Evolutionary conservation across 2,888 invertebrate genomes (phyloP), one percentile per base, ranked within the genome.

Genomic region (Pammene fasciana): DNA sequence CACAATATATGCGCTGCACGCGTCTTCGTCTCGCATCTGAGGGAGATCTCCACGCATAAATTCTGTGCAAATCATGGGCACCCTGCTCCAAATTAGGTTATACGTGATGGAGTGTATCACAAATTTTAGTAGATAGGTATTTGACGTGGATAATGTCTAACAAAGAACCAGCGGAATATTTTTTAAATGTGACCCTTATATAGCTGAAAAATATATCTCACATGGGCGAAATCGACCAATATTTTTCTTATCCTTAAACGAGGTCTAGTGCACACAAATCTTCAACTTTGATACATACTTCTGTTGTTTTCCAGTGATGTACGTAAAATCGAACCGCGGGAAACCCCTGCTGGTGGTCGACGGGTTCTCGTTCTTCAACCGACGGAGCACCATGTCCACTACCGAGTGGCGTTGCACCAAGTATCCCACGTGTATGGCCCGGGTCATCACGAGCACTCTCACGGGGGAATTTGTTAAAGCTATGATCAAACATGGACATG

Each of bases 391-490:
- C 57, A 14, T 36, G 13, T 57, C 65, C 8, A 65, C 57, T 5
- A 57, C 48, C 0, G 46, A 48, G 38, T 65, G 65, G 65, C 48
- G 56, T 10, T 65, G 65, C 38, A 65, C 65, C n/a, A 65, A 56
- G 5, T 46, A 65, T n/a, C 36, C 18, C n/a, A 41, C 38, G 4
- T 65, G 65, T 26, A 56, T 38, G 46, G 65, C 65, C 11, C 46
- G 56, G 45, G 56, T 65, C n/a, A 65, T 65, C 9, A n/a, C 46
- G 0, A 14, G 14, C 10, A n/a, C 18, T 9, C 10, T 38, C 38
- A 48, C 56, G 2, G 56, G 65, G 38, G 48, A 65, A 11, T 56
- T 65, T 10, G 8, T 65, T 18, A 56, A 38, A 11, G 56, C 26
- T 18, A 45, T 38, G 36, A n/a, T 38, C n/a, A n/a, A 46, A 9